phyloP scores from a whole-genome alignment of 2,888 invertebrate genomes.

The Sceliomorpha sp. region DNA sequence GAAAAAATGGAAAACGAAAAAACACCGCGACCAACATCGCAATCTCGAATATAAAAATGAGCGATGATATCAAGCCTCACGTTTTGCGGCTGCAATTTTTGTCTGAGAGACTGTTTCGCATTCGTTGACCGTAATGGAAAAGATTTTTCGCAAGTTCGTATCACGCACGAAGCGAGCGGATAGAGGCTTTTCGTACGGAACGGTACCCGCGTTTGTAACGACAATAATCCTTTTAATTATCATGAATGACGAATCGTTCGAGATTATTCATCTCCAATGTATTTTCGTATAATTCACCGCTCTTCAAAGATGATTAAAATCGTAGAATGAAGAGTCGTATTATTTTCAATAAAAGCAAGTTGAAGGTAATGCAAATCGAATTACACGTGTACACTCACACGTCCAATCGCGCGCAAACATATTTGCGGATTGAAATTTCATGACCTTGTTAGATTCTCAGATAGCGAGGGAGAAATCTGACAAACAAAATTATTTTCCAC shows the following conservation, averaged over 20 bases:
- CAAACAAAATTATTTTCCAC: constrained; percentile 45
- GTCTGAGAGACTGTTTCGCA: no score
- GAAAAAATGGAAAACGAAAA: constrained; percentile 67
- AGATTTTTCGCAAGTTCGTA: no score
- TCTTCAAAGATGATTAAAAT: constrained; percentile 28
- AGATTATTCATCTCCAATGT: constrained; percentile 37
- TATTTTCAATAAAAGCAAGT: constrained; percentile 6
- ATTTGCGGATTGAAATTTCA: constrained; percentile 8
- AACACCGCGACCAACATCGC: constrained; percentile 22
- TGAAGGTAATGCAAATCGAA: constrained; percentile 2
- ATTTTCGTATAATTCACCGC: constrained; percentile 36
- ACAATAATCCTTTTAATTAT: constrained; percentile 42
- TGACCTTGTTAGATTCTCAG: constrained; percentile 22
- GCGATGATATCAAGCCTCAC: no score
- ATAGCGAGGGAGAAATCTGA: constrained; percentile 26
- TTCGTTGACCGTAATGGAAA: no score
- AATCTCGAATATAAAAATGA: constrained; percentile 47
- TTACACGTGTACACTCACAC: no score
- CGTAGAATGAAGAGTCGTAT: constrained; percentile 21
- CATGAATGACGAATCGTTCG: constrained; percentile 37
- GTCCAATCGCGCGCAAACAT: no score
- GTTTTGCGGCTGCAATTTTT: no score
- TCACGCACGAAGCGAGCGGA: no score
- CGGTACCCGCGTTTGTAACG: constrained; percentile 20
- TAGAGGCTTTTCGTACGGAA: constrained; percentile 14